Conservation (phyloP, 2,888 invertebrate species). For the Zootermopsis nevadensis region DNA sequence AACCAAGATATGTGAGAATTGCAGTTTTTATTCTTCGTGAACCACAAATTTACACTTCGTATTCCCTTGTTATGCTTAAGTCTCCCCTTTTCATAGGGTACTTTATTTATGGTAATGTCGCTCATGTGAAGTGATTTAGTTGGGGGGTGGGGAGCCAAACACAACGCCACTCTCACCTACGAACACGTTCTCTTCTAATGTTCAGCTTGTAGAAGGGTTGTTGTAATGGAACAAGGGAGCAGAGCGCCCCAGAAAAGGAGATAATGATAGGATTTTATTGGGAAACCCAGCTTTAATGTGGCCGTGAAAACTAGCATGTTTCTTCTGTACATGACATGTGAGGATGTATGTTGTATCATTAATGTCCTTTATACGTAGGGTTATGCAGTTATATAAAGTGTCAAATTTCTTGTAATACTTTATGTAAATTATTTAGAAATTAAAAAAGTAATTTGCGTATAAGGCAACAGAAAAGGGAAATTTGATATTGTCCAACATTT, state of each 20-base stretch:
- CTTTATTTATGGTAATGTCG: constrained; percentile 23
- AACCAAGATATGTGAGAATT: not conserved
- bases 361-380: too few relatives aligned
- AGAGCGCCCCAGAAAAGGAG: not conserved
- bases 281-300: not conserved
- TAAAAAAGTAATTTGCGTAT: too few relatives aligned
- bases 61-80: not conserved
- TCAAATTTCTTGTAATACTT: too few relatives aligned
- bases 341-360: too few relatives aligned
- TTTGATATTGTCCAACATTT: too few relatives aligned
- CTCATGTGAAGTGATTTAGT: not conserved
- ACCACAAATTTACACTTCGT: constrained; percentile 1
- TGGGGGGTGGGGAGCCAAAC: not conserved
- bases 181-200: not conserved
- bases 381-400: too few relatives aligned
- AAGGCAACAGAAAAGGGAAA: too few relatives aligned
- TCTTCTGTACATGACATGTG: too few relatives aligned
- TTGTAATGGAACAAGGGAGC: not conserved
- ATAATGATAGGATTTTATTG: not conserved
- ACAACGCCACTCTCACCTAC: constrained; percentile 5
- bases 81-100: not conserved
- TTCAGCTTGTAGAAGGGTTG: not conserved
- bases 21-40: not conserved
- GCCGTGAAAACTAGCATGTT: not conserved
- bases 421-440: too few relatives aligned